A percentile compares a stretch with the other conserved stretches of the same genome.
These are phyloP conservation scores for Chondrilla cf. caribensis DNA, from an alignment of 37 sponge, comb jelly and placozoan genomes.

Conservation along the genomic window DNA sequence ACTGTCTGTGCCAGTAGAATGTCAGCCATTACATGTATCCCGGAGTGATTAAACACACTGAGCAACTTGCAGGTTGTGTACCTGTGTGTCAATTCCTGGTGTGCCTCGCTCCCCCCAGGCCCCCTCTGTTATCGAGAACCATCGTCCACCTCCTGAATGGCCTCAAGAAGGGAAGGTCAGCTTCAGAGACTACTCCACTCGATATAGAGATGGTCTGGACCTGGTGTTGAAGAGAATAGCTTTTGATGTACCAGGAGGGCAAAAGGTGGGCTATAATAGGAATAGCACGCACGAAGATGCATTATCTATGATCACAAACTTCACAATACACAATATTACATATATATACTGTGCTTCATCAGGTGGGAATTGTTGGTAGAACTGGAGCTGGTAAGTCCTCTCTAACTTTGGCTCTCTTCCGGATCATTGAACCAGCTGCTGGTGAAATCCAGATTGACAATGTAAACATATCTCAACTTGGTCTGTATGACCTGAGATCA, in stretches of 20 bases:
- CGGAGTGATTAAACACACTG: too few species aligned
- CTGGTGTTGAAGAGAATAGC: constrained; percentile 47
- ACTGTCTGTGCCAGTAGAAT: too few species aligned
- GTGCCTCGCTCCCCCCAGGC: constrained; percentile 28
- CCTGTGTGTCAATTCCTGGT: too few species aligned
- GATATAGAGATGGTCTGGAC: constrained; percentile 62
- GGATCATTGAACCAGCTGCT: constrained; percentile 87
- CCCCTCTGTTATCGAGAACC: constrained; percentile 25
- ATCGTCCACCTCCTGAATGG: constrained; percentile 41
- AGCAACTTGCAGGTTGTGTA: too few species aligned
- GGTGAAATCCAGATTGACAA: constrained; percentile 82
- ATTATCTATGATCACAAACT: too few species aligned
- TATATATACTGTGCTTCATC: not conserved
- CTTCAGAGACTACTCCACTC: constrained; percentile 43
- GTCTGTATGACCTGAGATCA: constrained; percentile 83
- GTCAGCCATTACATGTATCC: too few species aligned
- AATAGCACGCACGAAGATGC: too few species aligned
- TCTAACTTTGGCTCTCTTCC: constrained; percentile 90
- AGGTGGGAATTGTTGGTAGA: constrained; percentile 96
- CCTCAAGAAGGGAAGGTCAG: constrained; percentile 49
- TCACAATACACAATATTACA: too few species aligned
- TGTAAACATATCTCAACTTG: constrained; percentile 62
- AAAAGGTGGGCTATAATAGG: constrained; percentile 35
- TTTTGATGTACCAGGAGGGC: constrained; percentile 46
- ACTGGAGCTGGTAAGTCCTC: constrained; percentile 99